Evolutionary conservation across 1,140 invertebrate genomes (phyloP), one percentile per base, ranked within the genome.

Genomic region (Philopotamus ludificatus): DNA sequence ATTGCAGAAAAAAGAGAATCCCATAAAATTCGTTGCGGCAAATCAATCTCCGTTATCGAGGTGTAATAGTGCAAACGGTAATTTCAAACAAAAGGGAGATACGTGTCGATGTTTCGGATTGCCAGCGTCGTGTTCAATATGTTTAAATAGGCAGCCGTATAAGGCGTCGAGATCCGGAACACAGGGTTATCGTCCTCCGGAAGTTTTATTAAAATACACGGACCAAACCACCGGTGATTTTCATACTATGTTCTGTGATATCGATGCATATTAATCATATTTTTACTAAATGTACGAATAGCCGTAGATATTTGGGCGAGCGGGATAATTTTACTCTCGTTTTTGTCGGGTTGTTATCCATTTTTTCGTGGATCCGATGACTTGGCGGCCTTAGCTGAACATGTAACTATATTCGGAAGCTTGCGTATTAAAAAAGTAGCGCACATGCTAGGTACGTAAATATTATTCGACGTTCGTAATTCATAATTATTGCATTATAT

Each of bases 241-340:
- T n/a, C n/a, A n/a, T n/a, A n/a, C n/a, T n/a, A n/a, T n/a, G n/a
- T n/a, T n/a, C n/a, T n/a, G n/a, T n/a, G n/a, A n/a, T n/a, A n/a
- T n/a, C n/a, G n/a, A n/a, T n/a, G 22, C 34, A 21, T 54, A 26
- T 54, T 39, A 9, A 8, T 54, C 2, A 21, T 54, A 28, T 54
- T 25, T 2, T 54, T 20, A 25, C 8, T 18, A 23, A 47, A 65
- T 15, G 25, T 55, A 28, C 42, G 42, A 44, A 44, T 59, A 83
- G 91, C 89, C 68, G 88, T 97, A 65, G 94, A 97, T 79, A 84
- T 94, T 58, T 96, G 94, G 94, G 91, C 93, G 28, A 86, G 86
- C 41, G 94, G 94, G 34, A 88, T 95, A 2, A 93, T 95, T 62
- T 85, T 95, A 71, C 75, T 94, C 1, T 89, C 87, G 53, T 86